A percentile compares a stretch with the other conserved stretches of the same genome.
Conservation (phyloP, 2,113 vertebrate genomes). For the Callaeas wilsoni region DNA sequence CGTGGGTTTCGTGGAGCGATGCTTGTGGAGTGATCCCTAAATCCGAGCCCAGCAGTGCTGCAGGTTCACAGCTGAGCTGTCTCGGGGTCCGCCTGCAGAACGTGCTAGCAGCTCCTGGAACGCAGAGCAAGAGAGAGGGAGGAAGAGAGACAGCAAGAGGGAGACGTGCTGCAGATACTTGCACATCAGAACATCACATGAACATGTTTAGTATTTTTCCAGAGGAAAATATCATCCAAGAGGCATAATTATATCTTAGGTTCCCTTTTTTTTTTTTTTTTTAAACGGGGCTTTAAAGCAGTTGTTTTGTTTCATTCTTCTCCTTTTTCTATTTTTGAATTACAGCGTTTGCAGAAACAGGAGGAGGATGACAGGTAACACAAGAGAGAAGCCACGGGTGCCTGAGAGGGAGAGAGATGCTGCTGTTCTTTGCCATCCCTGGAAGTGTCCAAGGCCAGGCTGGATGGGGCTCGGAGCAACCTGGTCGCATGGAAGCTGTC, state of each 20-base stretch:
- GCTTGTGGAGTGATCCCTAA: neutral
- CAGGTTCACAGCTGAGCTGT: neutral
- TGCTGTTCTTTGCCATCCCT: neutral
- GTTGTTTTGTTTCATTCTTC: slow-evolving; percentile 42
- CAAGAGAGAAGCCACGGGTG: neutral
- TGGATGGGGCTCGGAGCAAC: neutral
- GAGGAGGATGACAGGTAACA: slow-evolving; percentile 15
- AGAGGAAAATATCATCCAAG: slow-evolving; percentile 32
- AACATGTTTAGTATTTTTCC: slow-evolving; percentile 35
- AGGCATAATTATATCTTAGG: slow-evolving; percentile 47
- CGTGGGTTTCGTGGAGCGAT: neutral
- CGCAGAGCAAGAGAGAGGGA: neutral
- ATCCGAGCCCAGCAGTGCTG: neutral
- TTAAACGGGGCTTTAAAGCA: neutral
- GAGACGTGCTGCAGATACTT: neutral
- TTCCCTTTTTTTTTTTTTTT: neutral
- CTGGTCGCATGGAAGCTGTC: neutral
- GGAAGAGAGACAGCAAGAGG: neutral
- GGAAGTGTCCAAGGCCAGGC: neutral
- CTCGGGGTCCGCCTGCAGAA: neutral
- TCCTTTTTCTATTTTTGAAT: slow-evolving; percentile 53
- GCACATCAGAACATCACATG: neutral
- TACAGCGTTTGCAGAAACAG: neutral
- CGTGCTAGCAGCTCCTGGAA: neutral
- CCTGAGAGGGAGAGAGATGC: neutral